Percentiles rank a stretch among this genome's conserved stretches.
Conservation (phyloP, 2,888 invertebrate genomes). For the Gastrophysa polygoni region DNA sequence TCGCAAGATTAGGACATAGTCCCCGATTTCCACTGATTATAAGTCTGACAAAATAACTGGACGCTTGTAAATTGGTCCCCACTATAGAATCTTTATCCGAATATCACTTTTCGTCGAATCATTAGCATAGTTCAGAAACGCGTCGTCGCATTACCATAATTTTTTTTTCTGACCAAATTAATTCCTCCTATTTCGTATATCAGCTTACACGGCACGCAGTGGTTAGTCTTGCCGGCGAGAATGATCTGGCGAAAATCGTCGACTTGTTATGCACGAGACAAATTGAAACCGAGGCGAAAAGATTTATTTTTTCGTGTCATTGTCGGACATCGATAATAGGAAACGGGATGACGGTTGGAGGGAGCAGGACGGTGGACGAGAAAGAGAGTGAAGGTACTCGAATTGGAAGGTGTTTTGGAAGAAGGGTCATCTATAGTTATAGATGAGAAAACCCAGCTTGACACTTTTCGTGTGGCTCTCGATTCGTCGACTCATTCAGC, state of each 20-base stretch:
- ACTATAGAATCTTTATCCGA: background rate
- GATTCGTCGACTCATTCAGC: no score
- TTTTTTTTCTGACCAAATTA: constrained; percentile 1
- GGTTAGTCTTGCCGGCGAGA: constrained; percentile 24
- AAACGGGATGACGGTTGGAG: background rate
- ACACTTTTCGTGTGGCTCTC: no score
- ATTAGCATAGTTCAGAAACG: background rate
- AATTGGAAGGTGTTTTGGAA: no score
- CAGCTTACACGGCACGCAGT: constrained; percentile 16
- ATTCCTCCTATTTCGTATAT: constrained; percentile 17
- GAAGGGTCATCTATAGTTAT: no score
- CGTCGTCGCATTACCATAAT: background rate
- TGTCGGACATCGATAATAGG: background rate
- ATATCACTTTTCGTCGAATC: background rate
- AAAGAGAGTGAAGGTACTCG: no score
- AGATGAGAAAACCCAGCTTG: no score
- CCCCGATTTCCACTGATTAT: no score
- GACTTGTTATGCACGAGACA: constrained; percentile 37
- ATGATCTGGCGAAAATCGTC: constrained; percentile 36
- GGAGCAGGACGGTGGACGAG: background rate
- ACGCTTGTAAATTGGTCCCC: no score
- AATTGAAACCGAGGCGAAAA: constrained; percentile 30
- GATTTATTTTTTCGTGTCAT: constrained; percentile 11
- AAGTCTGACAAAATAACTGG: no score
- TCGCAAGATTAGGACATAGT: no score